A percentile compares a stretch with the other conserved stretches of the same genome.
Conservation (phyloP, 2,113 vertebrate genomes). For the Hoplias malabaricus region DNA sequence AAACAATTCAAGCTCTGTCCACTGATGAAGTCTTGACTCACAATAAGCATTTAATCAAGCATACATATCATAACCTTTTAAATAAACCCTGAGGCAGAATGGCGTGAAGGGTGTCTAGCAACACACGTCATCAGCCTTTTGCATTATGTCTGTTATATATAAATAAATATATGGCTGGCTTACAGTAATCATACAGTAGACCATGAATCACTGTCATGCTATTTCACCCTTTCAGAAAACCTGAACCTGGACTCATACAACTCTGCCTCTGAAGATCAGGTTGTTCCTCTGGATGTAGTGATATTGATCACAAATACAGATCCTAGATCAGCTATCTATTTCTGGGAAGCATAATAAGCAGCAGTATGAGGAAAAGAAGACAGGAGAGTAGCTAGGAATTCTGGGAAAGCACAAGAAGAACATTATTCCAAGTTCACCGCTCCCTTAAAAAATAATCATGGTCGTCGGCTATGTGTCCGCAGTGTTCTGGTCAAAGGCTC, state of each 20-base stretch:
- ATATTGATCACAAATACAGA: conserved; percentile 1
- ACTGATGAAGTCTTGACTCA: not conserved
- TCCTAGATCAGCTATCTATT: not conserved
- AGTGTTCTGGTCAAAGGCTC: too few species aligned
- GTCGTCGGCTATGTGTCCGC: too few species aligned
- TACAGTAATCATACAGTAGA: not conserved
- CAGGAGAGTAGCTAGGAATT: not conserved
- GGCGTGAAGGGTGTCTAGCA: not conserved
- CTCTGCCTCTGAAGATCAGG: not conserved
- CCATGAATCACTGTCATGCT: not conserved
- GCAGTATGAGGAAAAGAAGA: not conserved
- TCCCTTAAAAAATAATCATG: not conserved
- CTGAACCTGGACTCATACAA: not conserved
- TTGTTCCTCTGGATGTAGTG: not conserved
- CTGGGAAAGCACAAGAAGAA: not conserved
- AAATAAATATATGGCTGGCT: not conserved
- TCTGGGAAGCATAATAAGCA: not conserved
- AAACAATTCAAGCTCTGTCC: not conserved
- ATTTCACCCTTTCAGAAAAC: not conserved
- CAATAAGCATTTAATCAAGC: conserved; percentile 11
- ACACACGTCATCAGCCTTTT: not conserved
- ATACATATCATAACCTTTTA: not conserved
- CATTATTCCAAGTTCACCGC: too few species aligned
- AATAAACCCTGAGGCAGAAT: not conserved
- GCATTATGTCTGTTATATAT: not conserved